Conservation (phyloP, 2,797 vertebrate genomes). For the Mus minutoides region DNA sequence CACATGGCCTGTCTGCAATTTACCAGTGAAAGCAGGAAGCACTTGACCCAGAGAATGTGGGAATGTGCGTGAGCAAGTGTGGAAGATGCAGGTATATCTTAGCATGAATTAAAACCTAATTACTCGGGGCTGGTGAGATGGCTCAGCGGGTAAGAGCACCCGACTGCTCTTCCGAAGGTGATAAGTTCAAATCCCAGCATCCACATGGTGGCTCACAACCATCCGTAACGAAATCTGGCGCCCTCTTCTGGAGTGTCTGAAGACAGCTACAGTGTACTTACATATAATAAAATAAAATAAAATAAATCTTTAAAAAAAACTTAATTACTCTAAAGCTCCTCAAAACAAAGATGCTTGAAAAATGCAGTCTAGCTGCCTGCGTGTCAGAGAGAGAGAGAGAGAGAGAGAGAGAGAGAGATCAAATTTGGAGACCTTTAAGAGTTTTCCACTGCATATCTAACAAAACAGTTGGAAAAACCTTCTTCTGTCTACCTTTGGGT, state of each 20-base stretch:
- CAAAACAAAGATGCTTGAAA: neutral
- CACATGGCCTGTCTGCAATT: neutral
- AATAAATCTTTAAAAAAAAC: too few relatives aligned
- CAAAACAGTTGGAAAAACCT: neutral
- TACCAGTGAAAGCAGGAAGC: neutral
- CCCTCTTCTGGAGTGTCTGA: too few relatives aligned
- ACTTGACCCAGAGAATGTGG: neutral
- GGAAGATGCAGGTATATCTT: neutral
- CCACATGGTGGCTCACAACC: too few relatives aligned
- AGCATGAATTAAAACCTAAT: neutral
- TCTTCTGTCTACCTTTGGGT: neutral
- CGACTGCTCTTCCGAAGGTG: too few relatives aligned
- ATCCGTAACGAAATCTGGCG: too few relatives aligned
- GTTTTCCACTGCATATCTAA: neutral
- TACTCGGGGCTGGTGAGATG: too few relatives aligned
- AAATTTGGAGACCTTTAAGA: neutral
- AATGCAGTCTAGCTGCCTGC: neutral
- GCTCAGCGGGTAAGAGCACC: too few relatives aligned
- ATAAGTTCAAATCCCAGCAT: too few relatives aligned
- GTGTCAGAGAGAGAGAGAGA: too few relatives aligned
- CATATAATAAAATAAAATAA: too few relatives aligned
- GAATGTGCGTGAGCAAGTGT: neutral
- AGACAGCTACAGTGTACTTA: too few relatives aligned
- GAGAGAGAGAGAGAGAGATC: neutral
- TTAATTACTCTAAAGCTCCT: neutral